Evolutionary conservation across 1,140 invertebrate genomes (phyloP).

Genomic region (Bradynema listronoti): DNA sequence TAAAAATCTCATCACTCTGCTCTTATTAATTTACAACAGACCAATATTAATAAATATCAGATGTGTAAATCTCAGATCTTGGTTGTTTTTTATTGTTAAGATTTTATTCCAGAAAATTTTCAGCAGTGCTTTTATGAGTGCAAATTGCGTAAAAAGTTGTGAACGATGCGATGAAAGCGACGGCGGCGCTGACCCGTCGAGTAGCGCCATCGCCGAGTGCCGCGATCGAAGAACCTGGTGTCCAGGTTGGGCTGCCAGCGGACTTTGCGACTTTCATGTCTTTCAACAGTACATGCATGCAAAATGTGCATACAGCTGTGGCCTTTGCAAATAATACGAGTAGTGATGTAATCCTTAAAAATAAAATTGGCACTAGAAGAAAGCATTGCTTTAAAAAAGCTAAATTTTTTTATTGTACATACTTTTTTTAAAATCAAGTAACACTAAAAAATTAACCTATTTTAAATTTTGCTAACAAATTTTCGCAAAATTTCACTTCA

Average conservation of each 20-base stretch:
- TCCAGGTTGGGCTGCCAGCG: slow-evolving; percentile 43
- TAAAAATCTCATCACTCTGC: background rate
- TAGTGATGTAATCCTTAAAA: too few relatives aligned
- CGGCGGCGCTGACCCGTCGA: background rate
- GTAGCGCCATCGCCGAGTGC: slow-evolving; percentile 5
- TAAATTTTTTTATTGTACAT: too few relatives aligned
- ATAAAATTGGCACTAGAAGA: too few relatives aligned
- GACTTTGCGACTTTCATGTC: slow-evolving; percentile 41
- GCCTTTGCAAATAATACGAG: too few relatives aligned
- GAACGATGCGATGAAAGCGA: slow-evolving; percentile 18
- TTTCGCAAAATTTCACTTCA: too few relatives aligned
- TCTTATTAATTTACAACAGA: background rate
- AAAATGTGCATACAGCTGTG: slow-evolving; percentile 44
- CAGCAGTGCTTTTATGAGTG: slow-evolving; percentile 37
- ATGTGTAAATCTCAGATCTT: background rate
- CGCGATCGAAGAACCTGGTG: slow-evolving; percentile 45
- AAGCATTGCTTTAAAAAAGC: too few relatives aligned
- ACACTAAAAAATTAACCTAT: too few relatives aligned
- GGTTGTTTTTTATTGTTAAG: background rate
- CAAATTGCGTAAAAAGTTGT: slow-evolving; percentile 44
- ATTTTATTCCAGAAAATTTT: background rate
- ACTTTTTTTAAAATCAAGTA: too few relatives aligned
- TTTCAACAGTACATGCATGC: slow-evolving; percentile 45
- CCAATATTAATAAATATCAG: background rate
- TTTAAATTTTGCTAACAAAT: too few relatives aligned